Conservation (phyloP, 2,888 invertebrate genomes). For the Amiota minor region DNA sequence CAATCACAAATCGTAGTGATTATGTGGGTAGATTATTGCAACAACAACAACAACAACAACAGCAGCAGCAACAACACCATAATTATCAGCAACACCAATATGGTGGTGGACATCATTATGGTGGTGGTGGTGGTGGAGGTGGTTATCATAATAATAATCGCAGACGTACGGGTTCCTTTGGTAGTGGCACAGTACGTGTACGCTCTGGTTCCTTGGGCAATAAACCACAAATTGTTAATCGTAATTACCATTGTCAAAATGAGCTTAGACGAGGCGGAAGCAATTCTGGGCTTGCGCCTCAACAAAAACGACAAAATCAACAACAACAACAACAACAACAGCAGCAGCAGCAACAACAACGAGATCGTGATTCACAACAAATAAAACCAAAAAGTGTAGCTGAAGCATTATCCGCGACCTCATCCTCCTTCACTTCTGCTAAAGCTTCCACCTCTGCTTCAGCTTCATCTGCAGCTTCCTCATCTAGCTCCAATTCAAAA, state of each 20-base stretch:
- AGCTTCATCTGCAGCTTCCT: neutral
- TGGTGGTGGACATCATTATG: slow-evolving; percentile 45
- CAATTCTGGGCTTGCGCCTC: slow-evolving; percentile 64
- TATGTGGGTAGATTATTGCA: slow-evolving; percentile 70
- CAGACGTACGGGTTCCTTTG: slow-evolving; percentile 72
- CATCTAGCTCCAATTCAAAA: slow-evolving; percentile 41
- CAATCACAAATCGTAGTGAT: slow-evolving; percentile 73
- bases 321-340: slow-evolving; percentile 32
- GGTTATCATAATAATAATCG: slow-evolving; percentile 61
- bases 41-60: slow-evolving; percentile 66
- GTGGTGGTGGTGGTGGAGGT: slow-evolving; percentile 30
- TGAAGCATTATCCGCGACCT: neutral
- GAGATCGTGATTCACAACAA: too few relatives aligned
- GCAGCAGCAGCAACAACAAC: neutral
- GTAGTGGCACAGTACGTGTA: slow-evolving; percentile 70
- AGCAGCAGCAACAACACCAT: slow-evolving; percentile 60
- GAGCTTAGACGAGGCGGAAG: slow-evolving; percentile 70
- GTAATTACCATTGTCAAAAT: slow-evolving; percentile 67
- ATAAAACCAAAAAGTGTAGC: neutral
- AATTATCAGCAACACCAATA: slow-evolving; percentile 51
- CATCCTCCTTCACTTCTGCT: neutral
- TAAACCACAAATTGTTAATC: slow-evolving; percentile 71
- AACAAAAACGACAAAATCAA: slow-evolving; percentile 56
- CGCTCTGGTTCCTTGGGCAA: slow-evolving; percentile 73
- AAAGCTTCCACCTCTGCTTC: neutral